Conservation (phyloP, 2,113 vertebrate genomes). For the Peromyscus leucopus region DNA sequence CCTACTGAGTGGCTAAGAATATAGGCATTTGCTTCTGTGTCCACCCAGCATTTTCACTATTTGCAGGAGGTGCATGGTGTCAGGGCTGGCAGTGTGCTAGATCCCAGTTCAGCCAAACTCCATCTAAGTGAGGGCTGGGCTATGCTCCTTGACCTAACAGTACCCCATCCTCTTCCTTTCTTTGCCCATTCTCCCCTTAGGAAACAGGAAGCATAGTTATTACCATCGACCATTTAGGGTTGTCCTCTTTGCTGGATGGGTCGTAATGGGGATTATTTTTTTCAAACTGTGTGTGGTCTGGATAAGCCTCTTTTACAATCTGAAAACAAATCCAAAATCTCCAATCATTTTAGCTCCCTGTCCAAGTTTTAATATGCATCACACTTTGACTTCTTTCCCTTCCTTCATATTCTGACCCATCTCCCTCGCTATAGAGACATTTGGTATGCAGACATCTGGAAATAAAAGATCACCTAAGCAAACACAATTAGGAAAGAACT, state of each 20-base stretch:
- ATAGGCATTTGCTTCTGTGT: too few relatives aligned
- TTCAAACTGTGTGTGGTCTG: slow-evolving; percentile 99
- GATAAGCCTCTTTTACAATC: slow-evolving; percentile 96
- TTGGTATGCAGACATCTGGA: not conserved
- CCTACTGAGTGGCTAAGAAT: too few relatives aligned
- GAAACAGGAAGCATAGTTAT: slow-evolving; percentile 43
- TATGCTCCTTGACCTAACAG: not conserved
- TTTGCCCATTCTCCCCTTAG: not conserved
- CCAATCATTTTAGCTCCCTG: not conserved
- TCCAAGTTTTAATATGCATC: not conserved
- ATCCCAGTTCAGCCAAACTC: not conserved
- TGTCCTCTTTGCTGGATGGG: slow-evolving; percentile 92
- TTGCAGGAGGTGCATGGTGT: not conserved
- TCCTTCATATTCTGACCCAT: not conserved
- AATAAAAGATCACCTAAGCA: not conserved
- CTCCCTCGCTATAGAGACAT: not conserved
- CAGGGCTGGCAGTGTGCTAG: not conserved
- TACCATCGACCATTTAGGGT: slow-evolving; percentile 99
- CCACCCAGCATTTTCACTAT: not conserved
- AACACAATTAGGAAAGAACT: not conserved
- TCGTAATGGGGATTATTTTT: slow-evolving; percentile 94
- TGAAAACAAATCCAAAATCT: slow-evolving; percentile 79
- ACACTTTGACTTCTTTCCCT: not conserved
- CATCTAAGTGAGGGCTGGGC: not conserved
- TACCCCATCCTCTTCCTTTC: not conserved